Evolutionary conservation across 2,797 vertebrate genomes (phyloP).

Genomic region (Sparidentex hasta): DNA sequence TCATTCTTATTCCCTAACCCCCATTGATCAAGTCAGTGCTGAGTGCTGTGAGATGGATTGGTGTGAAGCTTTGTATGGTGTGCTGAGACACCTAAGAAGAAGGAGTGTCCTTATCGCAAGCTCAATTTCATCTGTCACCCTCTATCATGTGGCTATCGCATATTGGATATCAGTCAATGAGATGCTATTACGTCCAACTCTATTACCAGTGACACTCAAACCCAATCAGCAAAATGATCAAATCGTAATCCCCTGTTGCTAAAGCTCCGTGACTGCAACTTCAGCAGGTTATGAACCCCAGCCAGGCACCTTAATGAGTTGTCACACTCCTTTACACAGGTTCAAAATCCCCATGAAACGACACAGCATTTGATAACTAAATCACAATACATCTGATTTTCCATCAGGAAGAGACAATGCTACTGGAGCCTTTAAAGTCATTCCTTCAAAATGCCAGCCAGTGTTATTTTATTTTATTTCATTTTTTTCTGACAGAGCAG

Average conservation of each 20-base stretch:
- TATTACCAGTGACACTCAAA: conserved; percentile 65
- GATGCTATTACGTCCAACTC: conserved; percentile 65
- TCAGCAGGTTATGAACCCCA: conserved; percentile 38
- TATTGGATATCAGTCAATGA: conserved; percentile 62
- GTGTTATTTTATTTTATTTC: background rate
- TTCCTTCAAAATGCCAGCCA: background rate
- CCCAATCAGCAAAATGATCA: conserved; percentile 61
- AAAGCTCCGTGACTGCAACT: conserved; percentile 48
- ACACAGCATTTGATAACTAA: conserved; percentile 7
- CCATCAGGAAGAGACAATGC: conserved; percentile 1
- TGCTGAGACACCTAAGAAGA: conserved; percentile 53
- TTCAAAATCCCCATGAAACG: conserved; percentile 3
- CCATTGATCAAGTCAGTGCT: conserved; percentile 59
- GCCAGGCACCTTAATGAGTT: conserved; percentile 28
- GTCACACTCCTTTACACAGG: background rate
- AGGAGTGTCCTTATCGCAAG: conserved; percentile 42
- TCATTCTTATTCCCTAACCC: conserved; percentile 61
- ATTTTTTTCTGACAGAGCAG: background rate
- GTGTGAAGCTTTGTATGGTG: conserved; percentile 15
- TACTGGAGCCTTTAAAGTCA: background rate
- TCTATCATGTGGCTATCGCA: conserved; percentile 51
- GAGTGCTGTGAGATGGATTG: conserved; percentile 49
- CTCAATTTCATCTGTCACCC: conserved; percentile 52
- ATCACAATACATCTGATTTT: conserved; percentile 13
- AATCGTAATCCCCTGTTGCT: conserved; percentile 61